Evolutionary conservation across 2,113 vertebrate species (phyloP).

Genomic region (Oriolus oriolus): DNA sequence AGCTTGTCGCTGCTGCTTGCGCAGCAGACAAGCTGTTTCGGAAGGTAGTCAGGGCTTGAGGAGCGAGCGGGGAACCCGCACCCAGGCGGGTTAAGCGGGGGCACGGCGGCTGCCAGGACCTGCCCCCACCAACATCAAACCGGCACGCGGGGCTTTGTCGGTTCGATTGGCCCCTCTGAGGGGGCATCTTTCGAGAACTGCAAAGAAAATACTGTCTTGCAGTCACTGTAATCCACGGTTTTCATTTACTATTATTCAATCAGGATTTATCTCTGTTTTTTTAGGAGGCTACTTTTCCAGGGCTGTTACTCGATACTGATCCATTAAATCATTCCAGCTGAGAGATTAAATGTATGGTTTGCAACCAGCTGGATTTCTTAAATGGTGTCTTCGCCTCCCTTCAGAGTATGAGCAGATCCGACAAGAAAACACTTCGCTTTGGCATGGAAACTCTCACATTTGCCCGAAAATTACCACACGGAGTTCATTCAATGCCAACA

Average conservation of each 20-base stretch:
- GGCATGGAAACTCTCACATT: slow-evolving; percentile 35
- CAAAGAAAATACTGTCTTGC: slow-evolving; percentile 27
- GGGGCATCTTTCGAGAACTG: slow-evolving; percentile 7
- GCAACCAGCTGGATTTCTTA: slow-evolving; percentile 67
- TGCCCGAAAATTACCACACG: slow-evolving; percentile 55
- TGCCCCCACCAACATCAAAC: background rate
- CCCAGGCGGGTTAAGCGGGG: background rate
- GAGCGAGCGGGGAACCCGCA: background rate
- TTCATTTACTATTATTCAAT: slow-evolving; percentile 65
- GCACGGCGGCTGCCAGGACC: background rate
- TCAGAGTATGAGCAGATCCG: slow-evolving; percentile 13
- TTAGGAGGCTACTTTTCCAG: slow-evolving; percentile 65
- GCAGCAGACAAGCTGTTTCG: background rate
- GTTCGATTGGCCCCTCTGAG: background rate
- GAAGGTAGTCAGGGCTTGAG: background rate
- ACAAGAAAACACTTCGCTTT: slow-evolving; percentile 44
- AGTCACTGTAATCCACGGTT: slow-evolving; percentile 49
- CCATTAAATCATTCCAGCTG: slow-evolving; percentile 73
- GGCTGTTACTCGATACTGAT: slow-evolving; percentile 68
- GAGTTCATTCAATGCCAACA: slow-evolving; percentile 50
- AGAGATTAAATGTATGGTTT: slow-evolving; percentile 71
- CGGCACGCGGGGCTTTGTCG: background rate
- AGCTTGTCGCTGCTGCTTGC: background rate
- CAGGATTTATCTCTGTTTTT: slow-evolving; percentile 64
- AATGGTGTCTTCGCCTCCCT: slow-evolving; percentile 45